These are phyloP conservation scores for Drosophila borealis DNA, from an alignment of 2,888 invertebrate genomes.

Conservation along the genomic window DNA sequence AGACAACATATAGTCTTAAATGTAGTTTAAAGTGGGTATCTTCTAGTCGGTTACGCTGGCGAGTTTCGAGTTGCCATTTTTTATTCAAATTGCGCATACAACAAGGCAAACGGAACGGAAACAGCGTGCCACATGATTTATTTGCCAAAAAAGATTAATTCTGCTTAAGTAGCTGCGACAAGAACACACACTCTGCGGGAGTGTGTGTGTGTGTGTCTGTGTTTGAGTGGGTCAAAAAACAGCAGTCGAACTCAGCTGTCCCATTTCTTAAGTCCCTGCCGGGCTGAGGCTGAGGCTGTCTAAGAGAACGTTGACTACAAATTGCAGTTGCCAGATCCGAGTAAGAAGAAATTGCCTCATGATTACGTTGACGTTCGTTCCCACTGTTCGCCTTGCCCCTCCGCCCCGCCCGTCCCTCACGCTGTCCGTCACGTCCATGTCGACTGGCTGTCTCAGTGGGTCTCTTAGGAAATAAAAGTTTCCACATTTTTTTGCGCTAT, in stretches of 20 bases:
- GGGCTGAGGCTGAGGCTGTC: constrained; percentile 17
- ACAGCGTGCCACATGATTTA: constrained; percentile 67
- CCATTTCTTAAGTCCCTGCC: constrained; percentile 44
- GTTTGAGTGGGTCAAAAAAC: constrained; percentile 63
- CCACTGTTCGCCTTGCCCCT: constrained; percentile 3
- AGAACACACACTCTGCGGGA: constrained; percentile 13
- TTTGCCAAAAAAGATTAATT: constrained; percentile 61
- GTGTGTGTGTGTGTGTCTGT: constrained; percentile 23
- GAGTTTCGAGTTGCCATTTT: constrained; percentile 21
- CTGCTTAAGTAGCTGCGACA: constrained; percentile 52
- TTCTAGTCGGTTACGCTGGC: neutral
- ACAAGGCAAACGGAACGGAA: constrained; percentile 53
- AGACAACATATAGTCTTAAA: too few relatives aligned
- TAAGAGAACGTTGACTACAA: constrained; percentile 62
- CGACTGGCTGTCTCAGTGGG: constrained; percentile 69
- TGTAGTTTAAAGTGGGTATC: neutral
- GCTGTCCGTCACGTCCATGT: constrained; percentile 65
- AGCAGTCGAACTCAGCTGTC: constrained; percentile 63
- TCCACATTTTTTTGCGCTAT: constrained; percentile 66
- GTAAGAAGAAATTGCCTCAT: constrained; percentile 72
- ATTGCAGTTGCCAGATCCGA: constrained; percentile 63
- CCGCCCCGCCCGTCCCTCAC: constrained; percentile 10
- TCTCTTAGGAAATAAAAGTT: constrained; percentile 76
- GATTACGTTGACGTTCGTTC: constrained; percentile 64
- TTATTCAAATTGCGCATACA: constrained; percentile 62